Evolutionary conservation across 1,140 invertebrate species (phyloP).

Genomic region (Palaemon carinicauda): DNA sequence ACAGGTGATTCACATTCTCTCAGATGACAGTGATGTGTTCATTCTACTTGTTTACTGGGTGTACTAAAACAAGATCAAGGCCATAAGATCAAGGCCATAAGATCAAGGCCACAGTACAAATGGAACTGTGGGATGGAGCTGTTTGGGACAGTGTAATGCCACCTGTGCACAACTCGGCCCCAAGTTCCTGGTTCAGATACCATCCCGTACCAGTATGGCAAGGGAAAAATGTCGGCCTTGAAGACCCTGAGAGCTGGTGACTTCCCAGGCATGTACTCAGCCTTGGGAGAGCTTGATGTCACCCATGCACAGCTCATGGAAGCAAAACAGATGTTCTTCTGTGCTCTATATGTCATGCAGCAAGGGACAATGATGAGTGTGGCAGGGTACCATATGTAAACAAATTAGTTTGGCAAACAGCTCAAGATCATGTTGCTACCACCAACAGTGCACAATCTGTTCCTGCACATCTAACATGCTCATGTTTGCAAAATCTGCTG

Average conservation of each 20-base stretch:
- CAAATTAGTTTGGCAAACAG: not conserved
- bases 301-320: not conserved
- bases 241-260: not conserved
- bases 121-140: not conserved
- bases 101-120: no score
- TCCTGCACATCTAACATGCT: not conserved
- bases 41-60: not conserved
- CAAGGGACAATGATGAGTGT: not conserved
- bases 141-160: not conserved
- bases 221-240: not conserved
- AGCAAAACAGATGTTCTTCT: no score
- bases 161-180: not conserved
- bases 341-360: not conserved
- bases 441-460: no score
- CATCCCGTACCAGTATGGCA: not conserved
- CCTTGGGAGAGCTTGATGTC: not conserved
- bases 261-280: not conserved
- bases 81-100: no score
- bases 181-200: not conserved
- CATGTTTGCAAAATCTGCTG: not conserved
- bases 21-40: not conserved
- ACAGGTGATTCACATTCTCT: not conserved
- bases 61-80: not conserved
- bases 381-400: not conserved
- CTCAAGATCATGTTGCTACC: not conserved